Base-by-base conservation (phyloP, 2,888 invertebrate genomes). In the Drymonia ruficornis region DNA sequence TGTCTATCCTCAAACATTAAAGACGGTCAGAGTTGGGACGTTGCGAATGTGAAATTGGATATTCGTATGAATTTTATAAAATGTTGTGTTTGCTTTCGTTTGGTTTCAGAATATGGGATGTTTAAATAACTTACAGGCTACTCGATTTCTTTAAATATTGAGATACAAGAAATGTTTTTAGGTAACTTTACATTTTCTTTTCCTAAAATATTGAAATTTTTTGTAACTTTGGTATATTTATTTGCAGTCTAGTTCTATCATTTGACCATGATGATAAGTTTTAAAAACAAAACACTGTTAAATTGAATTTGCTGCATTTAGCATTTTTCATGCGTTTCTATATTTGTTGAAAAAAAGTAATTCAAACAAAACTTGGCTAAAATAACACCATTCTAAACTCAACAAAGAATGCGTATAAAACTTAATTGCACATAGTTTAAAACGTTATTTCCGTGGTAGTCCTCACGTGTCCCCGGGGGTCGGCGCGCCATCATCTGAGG, bases 1-100 rank as follows among this genome's bases (percentile, higher is more conserved):
- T 78, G 82, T 79, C 76, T 61, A 71, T 78, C 78, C 74, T 82
- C 76, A 80, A 80, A 83, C 78, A 82, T 86, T 83, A 77, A 83
- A 81, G 80, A 75, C 72, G 78, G 65, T 69, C 61, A 63, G 62
- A 59, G 69, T 64, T 65, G 59, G 73, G 77, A 77, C 71, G 65
- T 55, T 72, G 71, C 66, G 66, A 75, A 68, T 72, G 67, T 64
- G 67, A 74, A 84, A 83, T 80, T 78, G 80, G 80, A 78, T 78
- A 73, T 65, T 63, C 44, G 55, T 70, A 78, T 76, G 74, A 76
- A 77, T 76, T 66, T 78, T 70, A 65, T 62, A 75, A 72, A 74
- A 61, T 67, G 70, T 60, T 65, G 52, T 56, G 50, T 63, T 54
- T 59, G 42, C 49, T 48, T 55, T 29, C 51, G 50, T 57, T 63